Evolutionary conservation across 1,140 invertebrate species (phyloP).

Genomic region (Calliphora vicina): DNA sequence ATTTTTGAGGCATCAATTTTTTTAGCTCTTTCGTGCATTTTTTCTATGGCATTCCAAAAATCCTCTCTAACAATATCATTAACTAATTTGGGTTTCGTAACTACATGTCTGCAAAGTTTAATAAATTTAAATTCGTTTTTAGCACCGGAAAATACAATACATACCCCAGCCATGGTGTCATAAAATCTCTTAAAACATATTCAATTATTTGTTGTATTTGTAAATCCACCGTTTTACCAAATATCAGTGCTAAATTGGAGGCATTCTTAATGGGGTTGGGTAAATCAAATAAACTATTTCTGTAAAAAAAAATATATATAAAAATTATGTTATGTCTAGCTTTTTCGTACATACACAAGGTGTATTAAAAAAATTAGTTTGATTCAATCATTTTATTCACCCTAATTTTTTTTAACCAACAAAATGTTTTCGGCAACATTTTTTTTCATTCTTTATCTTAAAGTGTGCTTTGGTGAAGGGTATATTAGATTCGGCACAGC

Average conservation of each 20-base stretch:
- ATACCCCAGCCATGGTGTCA: constrained; percentile 75
- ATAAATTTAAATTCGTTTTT: neutral
- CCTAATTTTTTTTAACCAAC: no score
- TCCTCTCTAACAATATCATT: constrained; percentile 79
- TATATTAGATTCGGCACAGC: no score
- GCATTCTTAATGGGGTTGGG: constrained; percentile 61
- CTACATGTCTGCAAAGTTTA: constrained; percentile 49
- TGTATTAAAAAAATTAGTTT: no score
- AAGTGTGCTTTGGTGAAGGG: no score
- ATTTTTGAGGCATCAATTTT: constrained; percentile 83
- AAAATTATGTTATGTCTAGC: no score
- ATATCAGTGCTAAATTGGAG: constrained; percentile 74
- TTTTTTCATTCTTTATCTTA: no score
- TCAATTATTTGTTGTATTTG: constrained; percentile 85
- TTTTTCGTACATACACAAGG: no score
- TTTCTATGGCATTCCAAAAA: constrained; percentile 80
- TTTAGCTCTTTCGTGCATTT: constrained; percentile 75
- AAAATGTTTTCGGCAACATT: no score
- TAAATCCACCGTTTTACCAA: constrained; percentile 82
- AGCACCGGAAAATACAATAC: constrained; percentile 53
- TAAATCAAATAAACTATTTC: constrained; percentile 59
- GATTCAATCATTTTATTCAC: no score
- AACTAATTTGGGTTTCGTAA: constrained; percentile 67
- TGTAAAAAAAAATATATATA: constrained; percentile 40
- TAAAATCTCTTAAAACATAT: constrained; percentile 80